These are phyloP conservation scores for Trachops cirrhosus DNA, from an alignment of 2,797 vertebrate species.

Conservation along the genomic window DNA sequence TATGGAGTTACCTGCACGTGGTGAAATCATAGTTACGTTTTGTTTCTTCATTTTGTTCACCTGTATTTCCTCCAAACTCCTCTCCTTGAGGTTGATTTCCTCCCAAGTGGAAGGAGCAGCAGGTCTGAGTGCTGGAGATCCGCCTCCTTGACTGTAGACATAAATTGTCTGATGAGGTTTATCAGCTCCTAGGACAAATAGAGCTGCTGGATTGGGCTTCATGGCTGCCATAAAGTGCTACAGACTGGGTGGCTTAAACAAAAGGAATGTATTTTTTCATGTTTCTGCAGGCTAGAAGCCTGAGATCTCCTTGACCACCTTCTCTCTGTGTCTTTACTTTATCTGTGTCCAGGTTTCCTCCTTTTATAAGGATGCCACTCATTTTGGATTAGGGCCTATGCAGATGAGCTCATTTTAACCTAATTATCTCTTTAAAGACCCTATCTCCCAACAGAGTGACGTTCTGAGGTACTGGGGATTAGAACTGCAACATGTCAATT, in stretches of 20 bases:
- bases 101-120: background rate
- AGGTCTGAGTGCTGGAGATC: background rate
- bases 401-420: background rate
- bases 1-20: background rate
- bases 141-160: background rate
- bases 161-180: background rate
- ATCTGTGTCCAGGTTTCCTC: background rate
- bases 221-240: background rate
- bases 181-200: background rate
- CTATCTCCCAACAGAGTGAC: background rate
- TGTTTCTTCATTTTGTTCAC: constrained; percentile 6
- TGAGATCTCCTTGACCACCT: background rate
- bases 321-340: background rate
- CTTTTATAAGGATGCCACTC: background rate
- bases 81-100: background rate
- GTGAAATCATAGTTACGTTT: background rate
- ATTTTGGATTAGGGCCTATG: background rate
- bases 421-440: background rate
- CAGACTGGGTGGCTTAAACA: background rate
- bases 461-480: background rate
- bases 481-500: background rate
- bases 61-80: background rate
- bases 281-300: background rate
- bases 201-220: background rate
- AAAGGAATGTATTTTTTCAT: background rate